Conservation (phyloP, 2,797 vertebrate genomes). For the Cossypha caffra region DNA sequence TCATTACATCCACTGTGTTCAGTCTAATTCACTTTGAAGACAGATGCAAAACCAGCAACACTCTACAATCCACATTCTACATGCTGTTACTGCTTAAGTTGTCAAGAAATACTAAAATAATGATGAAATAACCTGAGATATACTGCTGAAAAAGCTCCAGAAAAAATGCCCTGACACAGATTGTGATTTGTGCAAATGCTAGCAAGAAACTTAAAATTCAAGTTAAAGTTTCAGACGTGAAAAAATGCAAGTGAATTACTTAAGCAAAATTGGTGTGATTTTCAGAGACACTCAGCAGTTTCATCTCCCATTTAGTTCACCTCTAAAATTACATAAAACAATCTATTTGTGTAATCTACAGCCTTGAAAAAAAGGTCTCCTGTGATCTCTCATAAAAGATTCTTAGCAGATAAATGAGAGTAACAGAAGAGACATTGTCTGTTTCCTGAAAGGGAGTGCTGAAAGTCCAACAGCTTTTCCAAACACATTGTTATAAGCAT, state of each 20-base stretch:
- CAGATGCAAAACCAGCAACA: neutral
- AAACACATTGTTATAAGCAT: neutral
- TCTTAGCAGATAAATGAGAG: neutral
- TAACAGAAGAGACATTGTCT: neutral
- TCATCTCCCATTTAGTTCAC: neutral
- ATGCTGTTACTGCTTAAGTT: neutral
- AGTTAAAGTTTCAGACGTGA: neutral
- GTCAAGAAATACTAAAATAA: neutral
- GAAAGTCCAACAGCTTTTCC: neutral
- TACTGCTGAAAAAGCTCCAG: neutral
- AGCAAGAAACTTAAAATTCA: neutral
- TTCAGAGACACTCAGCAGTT: neutral
- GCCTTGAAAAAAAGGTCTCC: neutral
- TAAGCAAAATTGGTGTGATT: neutral
- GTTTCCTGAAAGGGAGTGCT: neutral
- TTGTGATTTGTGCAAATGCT: neutral
- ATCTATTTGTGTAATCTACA: conserved; percentile 12
- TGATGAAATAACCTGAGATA: neutral
- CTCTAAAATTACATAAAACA: conserved; percentile 4
- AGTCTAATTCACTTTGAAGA: neutral
- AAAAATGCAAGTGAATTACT: neutral
- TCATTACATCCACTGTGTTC: neutral
- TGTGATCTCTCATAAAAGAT: neutral
- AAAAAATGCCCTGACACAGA: neutral
- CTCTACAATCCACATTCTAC: neutral